Base-by-base conservation (phyloP, 2,797 vertebrate genomes). In the Nannoperca obscura region DNA sequence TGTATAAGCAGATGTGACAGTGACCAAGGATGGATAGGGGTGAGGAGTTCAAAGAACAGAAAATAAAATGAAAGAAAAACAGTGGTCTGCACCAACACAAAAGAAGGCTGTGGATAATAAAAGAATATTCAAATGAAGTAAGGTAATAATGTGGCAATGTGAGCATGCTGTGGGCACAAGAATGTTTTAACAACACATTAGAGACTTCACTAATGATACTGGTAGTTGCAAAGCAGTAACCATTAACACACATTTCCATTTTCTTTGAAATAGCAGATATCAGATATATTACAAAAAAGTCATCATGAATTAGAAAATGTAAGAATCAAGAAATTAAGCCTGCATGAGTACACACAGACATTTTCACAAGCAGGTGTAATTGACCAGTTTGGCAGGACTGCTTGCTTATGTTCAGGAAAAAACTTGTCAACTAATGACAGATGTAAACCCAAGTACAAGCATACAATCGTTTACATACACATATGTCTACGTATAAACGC, bases 311-410 rank as follows among this genome's bases (percentile, higher is more conserved):
- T 42, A 73, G 78, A 70, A 52, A 67, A 82, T 71, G 77, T 69
- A 71, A 76, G 58, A 79, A 71, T 83, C 66, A 80, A 82, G 82
- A 88, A 92, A 92, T 92, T 91, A 91, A 89, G 68, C 63, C 75
- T 87, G 85, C 86, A 86, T 87, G 86, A 85, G 57, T 76, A 77
- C 75, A 82, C 72, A 80, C 78, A 82, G 78, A 83, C 68, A 86
- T 84, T 83, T 80, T 71, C 76, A 76, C 74, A 61, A 81, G 78
- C 85, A 85, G 84, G 83, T 81, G 74, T 92, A 95, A 94, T 93
- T 88, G 89, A 91, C 87, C 92, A 91, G 88, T 93, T 92, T 90
- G 92, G 88, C 82, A 83, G 85, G 86, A 94, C 92, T 93, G 92
- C 92, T 93, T 94, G 94, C 89, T 90, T 89, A 91, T 93, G 87